Percentiles rank a stretch among this genome's conserved stretches.
Evolutionary conservation across 2,113 vertebrate genomes (phyloP).

Genomic region (Silurus glanis): DNA sequence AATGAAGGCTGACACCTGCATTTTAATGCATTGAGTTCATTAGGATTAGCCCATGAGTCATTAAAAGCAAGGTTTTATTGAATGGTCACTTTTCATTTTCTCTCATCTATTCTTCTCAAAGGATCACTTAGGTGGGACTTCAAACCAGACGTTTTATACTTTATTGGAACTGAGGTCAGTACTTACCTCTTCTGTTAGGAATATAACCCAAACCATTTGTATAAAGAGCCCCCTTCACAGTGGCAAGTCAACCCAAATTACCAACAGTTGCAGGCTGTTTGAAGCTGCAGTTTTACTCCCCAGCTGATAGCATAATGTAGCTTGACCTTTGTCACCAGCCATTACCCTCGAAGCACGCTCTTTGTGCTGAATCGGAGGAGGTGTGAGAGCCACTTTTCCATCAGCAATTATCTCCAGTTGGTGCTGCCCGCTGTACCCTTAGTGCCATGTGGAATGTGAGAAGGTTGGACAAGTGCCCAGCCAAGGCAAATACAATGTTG

Average conservation of each 20-base stretch:
- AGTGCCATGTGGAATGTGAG: conserved; percentile 62
- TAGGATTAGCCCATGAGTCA: neutral
- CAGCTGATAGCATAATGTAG: conserved; percentile 44
- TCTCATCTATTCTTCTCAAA: neutral
- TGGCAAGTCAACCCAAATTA: conserved; percentile 42
- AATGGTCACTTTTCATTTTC: neutral
- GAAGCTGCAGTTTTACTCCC: conserved; percentile 36
- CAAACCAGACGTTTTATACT: conserved; percentile 15
- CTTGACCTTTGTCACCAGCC: conserved; percentile 46
- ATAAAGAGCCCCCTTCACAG: conserved; percentile 33
- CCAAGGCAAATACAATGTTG: conserved; percentile 52
- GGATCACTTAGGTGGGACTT: conserved; percentile 9
- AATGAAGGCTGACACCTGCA: conserved; percentile 16
- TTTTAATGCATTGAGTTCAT: neutral
- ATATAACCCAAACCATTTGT: neutral
- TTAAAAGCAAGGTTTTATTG: neutral
- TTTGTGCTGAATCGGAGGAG: conserved; percentile 29
- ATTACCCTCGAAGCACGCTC: conserved; percentile 35
- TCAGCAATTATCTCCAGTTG: conserved; percentile 42
- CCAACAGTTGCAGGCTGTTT: conserved; percentile 27
- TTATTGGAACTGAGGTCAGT: conserved; percentile 17
- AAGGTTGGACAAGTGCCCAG: conserved; percentile 59
- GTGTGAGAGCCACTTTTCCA: conserved; percentile 36
- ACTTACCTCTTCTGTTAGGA: conserved; percentile 25
- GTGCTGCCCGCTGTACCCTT: conserved; percentile 51